These are phyloP conservation scores for Pelobates fuscus DNA, from an alignment of 2,113 vertebrate species.

Conservation along the genomic window DNA sequence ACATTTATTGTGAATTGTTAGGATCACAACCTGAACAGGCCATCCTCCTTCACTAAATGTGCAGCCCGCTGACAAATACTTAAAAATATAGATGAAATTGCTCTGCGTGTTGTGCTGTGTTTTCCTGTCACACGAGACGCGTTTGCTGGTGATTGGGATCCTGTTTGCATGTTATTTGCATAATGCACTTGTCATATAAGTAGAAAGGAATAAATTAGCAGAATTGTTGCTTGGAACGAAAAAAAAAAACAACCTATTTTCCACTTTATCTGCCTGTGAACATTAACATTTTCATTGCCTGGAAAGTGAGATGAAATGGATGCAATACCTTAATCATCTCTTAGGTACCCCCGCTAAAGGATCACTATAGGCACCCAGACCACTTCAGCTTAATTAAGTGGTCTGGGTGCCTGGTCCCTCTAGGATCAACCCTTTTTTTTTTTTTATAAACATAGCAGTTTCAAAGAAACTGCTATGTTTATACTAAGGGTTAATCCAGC, in stretches of 20 bases:
- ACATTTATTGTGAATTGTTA: constrained; percentile 23
- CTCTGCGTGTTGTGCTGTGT: constrained; percentile 18
- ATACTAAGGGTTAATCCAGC: too few relatives aligned
- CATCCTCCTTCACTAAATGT: constrained; percentile 9
- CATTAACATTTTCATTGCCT: not conserved
- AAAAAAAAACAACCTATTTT: constrained; percentile 2
- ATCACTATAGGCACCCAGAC: too few relatives aligned
- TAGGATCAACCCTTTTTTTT: too few relatives aligned
- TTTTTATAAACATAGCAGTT: too few relatives aligned
- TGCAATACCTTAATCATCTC: too few relatives aligned
- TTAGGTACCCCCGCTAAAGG: too few relatives aligned
- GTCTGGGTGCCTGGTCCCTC: too few relatives aligned
- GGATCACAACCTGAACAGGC: not conserved
- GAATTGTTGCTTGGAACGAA: constrained; percentile 8
- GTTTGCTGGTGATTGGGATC: constrained; percentile 39
- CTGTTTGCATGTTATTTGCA: constrained; percentile 44
- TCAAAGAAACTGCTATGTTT: too few relatives aligned
- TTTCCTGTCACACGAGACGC: constrained; percentile 29
- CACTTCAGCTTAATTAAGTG: too few relatives aligned
- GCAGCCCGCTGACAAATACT: constrained; percentile 7
- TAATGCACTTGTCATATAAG: constrained; percentile 48
- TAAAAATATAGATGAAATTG: constrained; percentile 12
- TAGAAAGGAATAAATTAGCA: constrained; percentile 36
- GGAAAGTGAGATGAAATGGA: not conserved
- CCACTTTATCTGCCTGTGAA: not conserved